Evolutionary conservation across 1,140 invertebrate genomes (phyloP).

Genomic region (Temnothorax curvispinosus): DNA sequence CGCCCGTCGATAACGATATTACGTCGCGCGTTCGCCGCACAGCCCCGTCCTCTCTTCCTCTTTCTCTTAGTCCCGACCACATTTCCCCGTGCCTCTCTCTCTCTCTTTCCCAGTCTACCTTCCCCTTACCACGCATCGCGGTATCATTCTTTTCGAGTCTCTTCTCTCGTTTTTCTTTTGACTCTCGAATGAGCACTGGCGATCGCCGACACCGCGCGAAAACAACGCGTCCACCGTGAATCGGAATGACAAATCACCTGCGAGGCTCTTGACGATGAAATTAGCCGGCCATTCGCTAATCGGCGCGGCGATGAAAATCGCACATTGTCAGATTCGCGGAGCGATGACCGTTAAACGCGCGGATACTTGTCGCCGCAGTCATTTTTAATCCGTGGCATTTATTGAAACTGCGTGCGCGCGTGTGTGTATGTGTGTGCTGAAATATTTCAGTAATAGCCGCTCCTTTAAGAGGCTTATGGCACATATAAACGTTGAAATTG

Average conservation of each 20-base stretch:
- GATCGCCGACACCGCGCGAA: slow-evolving; percentile 14
- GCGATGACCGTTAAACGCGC: slow-evolving; percentile 29
- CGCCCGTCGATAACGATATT: slow-evolving; percentile 66
- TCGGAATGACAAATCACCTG: slow-evolving; percentile 57
- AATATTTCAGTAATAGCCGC: not conserved
- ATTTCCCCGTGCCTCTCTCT: not conserved
- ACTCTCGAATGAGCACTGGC: slow-evolving; percentile 4
- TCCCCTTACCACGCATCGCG: not conserved
- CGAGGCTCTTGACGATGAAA: slow-evolving; percentile 48
- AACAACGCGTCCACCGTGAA: slow-evolving; percentile 48
- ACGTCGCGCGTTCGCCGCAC: not conserved
- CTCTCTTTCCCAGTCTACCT: not conserved
- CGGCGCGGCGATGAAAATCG: slow-evolving; percentile 31
- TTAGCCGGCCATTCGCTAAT: slow-evolving; percentile 62
- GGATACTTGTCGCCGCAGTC: not conserved
- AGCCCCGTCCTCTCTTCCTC: not conserved
- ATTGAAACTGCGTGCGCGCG: not conserved
- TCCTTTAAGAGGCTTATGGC: slow-evolving; percentile 2
- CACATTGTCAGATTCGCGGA: not conserved
- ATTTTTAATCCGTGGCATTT: slow-evolving; percentile 21
- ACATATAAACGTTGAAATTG: not conserved
- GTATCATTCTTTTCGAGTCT: slow-evolving; percentile 12
- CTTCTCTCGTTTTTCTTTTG: not conserved
- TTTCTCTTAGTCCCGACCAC: not conserved
- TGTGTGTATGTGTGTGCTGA: not conserved